Evolutionary conservation across 2,888 invertebrate species (phyloP), one percentile per base, ranked within the genome.

Genomic region (Orchestes rusci): DNA sequence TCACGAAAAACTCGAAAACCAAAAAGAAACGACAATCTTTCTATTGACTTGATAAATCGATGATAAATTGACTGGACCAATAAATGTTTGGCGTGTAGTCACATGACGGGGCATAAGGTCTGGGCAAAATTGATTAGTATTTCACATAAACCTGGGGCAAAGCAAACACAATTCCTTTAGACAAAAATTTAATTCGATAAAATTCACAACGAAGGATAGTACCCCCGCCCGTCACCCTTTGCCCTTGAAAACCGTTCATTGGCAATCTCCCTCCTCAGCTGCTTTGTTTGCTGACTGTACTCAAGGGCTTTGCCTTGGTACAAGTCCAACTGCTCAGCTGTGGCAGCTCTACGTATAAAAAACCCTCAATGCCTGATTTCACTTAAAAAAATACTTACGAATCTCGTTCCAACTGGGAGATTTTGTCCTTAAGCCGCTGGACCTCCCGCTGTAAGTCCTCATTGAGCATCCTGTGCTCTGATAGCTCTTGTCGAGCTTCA

Each of bases 371-470:
- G n/a, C n/a, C n/a, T n/a, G n/a, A n/a, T n/a, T n/a, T n/a, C n/a
- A n/a, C n/a, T n/a, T 16, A 36, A 36, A 20, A 20, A 20, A 5
- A 5, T 12, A 65, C 71, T 72, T 66, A 76, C 76, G 75, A 60
- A 65, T 69, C 70, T 15, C 60, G 61, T 51, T 73, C 71, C n/a
- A 75, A 61, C 19, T 73, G 73, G 8, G 63, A 58, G 8, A 78
- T 66, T 59, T 73, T 73, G 28, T 73, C 69, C 56, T 76, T 78
- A 48, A 80, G 63, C 36, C 71, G 70, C 47, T 71, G 67, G 16
- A 80, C 73, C 65, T 82, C 81, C 39, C 72, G 69, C 51, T 78
- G 76, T 19, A 82, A 70, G 66, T 82, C 80, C 58, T 82, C 78
- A 59, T 80, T 73, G 10, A 72, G 69, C 29, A 80, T 57, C 57